Conservation (phyloP, 2,888 invertebrate genomes). For the Pollenia labialis region DNA sequence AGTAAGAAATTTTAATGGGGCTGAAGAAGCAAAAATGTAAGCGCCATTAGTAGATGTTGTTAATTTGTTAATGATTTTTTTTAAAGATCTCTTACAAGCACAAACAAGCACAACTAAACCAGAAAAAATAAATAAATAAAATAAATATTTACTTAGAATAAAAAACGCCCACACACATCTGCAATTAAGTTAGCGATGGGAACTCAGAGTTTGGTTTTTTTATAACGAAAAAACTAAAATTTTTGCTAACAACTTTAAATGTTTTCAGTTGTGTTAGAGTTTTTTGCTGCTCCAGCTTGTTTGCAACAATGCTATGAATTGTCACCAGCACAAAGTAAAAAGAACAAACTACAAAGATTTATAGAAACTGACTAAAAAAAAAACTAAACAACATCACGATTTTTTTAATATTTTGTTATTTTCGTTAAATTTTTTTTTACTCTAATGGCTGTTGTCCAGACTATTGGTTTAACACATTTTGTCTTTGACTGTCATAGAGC, state of each 20-base stretch:
- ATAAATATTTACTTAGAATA: slow-evolving; percentile 33
- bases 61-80: slow-evolving; percentile 45
- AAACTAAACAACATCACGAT: slow-evolving; percentile 65
- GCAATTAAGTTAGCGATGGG: slow-evolving; percentile 48
- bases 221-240: slow-evolving; percentile 62
- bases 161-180: slow-evolving; percentile 57
- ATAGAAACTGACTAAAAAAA: slow-evolving; percentile 11
- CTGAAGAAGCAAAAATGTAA: slow-evolving; percentile 21
- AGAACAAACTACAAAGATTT: slow-evolving; percentile 39
- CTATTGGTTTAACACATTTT: slow-evolving; percentile 54
- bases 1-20: background rate
- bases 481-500: slow-evolving; percentile 62
- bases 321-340: slow-evolving; percentile 40
- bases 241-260: slow-evolving; percentile 49
- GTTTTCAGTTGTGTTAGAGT: slow-evolving; percentile 34
- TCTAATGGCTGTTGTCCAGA: slow-evolving; percentile 64
- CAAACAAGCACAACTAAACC: background rate
- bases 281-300: slow-evolving; percentile 16
- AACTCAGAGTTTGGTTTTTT: slow-evolving; percentile 19
- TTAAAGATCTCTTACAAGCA: background rate
- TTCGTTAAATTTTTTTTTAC: background rate
- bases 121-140: slow-evolving; percentile 12
- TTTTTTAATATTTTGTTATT: slow-evolving; percentile 23
- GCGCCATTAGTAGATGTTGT: slow-evolving; percentile 50
- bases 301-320: slow-evolving; percentile 51